A percentile compares a stretch with the other conserved stretches of the same genome.
Evolutionary conservation across 2,113 vertebrate genomes (phyloP).

Genomic region (Labeo rohita): DNA sequence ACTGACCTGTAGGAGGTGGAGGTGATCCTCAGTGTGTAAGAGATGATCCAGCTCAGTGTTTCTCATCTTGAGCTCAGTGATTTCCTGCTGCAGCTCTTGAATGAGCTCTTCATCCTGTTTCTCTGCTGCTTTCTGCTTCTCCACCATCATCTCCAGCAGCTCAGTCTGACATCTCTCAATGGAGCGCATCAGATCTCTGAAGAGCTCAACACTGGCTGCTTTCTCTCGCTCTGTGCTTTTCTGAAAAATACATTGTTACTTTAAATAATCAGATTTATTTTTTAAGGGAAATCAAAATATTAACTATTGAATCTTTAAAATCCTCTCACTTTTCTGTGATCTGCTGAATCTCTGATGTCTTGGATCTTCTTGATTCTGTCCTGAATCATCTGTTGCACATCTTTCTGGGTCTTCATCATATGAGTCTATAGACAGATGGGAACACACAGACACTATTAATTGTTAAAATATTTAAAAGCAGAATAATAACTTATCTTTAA

Average conservation of each 20-base stretch:
- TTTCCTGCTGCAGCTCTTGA: too few relatives aligned
- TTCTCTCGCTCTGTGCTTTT: neutral
- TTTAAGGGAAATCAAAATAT: neutral
- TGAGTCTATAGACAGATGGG: neutral
- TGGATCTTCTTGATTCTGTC: neutral
- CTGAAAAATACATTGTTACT: neutral
- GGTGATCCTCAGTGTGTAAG: too few relatives aligned
- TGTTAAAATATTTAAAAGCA: neutral
- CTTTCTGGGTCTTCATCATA: neutral
- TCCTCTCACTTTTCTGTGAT: neutral
- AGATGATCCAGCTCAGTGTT: too few relatives aligned
- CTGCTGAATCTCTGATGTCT: neutral
- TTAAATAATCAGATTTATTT: neutral
- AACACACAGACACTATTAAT: neutral
- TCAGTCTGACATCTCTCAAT: neutral
- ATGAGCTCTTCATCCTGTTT: too few relatives aligned
- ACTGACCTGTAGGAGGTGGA: neutral
- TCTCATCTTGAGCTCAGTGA: too few relatives aligned
- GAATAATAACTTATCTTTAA: neutral
- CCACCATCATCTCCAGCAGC: neutral
- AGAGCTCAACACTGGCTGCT: neutral
- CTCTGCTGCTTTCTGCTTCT: too few relatives aligned
- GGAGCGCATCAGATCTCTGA: neutral
- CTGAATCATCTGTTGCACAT: neutral
- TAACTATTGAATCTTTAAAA: neutral